Evolutionary conservation across 2,888 invertebrate species (phyloP).

Genomic region (Pseudoips prasinana): DNA sequence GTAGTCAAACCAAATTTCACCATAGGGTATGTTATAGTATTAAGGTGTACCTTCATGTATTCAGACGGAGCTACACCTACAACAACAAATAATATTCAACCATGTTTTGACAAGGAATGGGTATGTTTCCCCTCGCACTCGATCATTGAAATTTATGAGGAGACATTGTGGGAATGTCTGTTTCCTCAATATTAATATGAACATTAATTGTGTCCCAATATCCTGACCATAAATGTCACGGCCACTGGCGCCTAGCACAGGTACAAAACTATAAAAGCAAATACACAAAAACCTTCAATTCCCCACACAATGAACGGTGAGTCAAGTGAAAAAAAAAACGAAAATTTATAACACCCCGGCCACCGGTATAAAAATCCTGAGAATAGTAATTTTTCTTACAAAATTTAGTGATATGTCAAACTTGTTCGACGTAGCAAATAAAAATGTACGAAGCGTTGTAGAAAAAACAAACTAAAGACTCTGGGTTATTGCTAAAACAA

Average conservation of each 20-base stretch:
- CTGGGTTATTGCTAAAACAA: constrained; percentile 80
- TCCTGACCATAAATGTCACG: constrained; percentile 78
- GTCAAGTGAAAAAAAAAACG: constrained; percentile 57
- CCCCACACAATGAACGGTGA: constrained; percentile 65
- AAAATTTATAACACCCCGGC: constrained; percentile 75
- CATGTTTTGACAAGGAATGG: constrained; percentile 62
- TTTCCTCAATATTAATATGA: constrained; percentile 77
- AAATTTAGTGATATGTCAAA: constrained; percentile 82
- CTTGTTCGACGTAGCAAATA: constrained; percentile 75
- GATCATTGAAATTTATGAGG: constrained; percentile 67
- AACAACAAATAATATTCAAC: constrained; percentile 47
- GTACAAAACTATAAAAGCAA: constrained; percentile 67
- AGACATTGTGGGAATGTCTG: constrained; percentile 46
- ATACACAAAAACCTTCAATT: constrained; percentile 65
- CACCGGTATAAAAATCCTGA: constrained; percentile 71
- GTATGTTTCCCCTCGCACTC: constrained; percentile 51
- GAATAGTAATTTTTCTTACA: constrained; percentile 78
- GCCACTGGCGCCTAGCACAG: constrained; percentile 79
- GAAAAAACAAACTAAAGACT: constrained; percentile 58
- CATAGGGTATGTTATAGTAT: too few species aligned
- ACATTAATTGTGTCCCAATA: constrained; percentile 79
- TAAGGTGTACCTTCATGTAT: too few species aligned
- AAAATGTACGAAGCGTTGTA: constrained; percentile 67
- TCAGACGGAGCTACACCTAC: too few species aligned
- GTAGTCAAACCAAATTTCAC: too few species aligned